Conservation (phyloP, 2,797 vertebrate species). For the Natrix natrix region DNA sequence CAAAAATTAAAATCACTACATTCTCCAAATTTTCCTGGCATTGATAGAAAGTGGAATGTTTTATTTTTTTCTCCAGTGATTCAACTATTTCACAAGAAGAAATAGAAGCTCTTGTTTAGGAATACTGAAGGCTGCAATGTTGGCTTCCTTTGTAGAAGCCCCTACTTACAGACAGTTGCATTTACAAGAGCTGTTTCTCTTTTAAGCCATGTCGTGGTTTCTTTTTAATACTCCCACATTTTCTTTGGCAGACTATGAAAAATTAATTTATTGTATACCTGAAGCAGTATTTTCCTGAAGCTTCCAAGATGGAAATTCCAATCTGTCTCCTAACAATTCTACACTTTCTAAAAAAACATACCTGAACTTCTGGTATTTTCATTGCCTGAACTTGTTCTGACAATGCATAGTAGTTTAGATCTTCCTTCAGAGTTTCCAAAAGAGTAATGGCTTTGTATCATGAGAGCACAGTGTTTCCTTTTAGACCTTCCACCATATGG, state of each 20-base stretch:
- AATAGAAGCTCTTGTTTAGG: not conserved
- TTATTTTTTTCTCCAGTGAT: not conserved
- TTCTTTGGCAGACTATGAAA: not conserved
- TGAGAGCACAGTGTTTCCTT: not conserved
- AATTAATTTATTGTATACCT: not conserved
- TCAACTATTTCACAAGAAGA: conserved; percentile 24
- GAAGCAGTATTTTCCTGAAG: not conserved
- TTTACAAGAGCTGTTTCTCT: not conserved
- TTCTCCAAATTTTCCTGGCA: not conserved
- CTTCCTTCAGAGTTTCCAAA: not conserved
- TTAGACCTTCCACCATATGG: not conserved
- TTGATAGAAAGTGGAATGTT: conserved; percentile 22
- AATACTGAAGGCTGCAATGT: conserved; percentile 14
- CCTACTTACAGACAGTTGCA: not conserved
- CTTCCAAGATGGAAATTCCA: not conserved
- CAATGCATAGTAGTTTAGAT: not conserved
- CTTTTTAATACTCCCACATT: not conserved
- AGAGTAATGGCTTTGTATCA: not conserved
- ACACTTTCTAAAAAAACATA: not conserved
- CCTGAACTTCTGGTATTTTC: not conserved
- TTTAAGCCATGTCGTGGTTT: not conserved
- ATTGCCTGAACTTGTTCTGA: not conserved
- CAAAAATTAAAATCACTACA: conserved; percentile 14
- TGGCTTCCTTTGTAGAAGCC: not conserved
- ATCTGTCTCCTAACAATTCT: not conserved